A percentile compares a stretch with the other conserved stretches of the same genome.
Evolutionary conservation across 2,797 vertebrate species (phyloP).

Genomic region (Adelosebastes latens): DNA sequence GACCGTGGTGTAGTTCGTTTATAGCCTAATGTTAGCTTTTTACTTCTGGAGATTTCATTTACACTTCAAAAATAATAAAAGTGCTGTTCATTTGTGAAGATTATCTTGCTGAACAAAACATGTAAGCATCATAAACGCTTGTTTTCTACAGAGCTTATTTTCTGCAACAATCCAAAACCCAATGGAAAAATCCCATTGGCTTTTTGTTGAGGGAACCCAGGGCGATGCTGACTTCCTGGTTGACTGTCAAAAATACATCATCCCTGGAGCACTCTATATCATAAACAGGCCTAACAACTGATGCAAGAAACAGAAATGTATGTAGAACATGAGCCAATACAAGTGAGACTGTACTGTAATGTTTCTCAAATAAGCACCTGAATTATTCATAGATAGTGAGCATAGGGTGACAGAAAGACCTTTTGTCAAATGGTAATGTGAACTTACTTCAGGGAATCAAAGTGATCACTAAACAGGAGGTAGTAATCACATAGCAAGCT

Average conservation of each 20-base stretch:
- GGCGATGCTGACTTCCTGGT: no score
- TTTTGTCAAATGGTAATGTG: not conserved
- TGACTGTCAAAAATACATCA: no score
- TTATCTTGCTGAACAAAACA: no score
- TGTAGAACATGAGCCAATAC: not conserved
- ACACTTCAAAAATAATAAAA: no score
- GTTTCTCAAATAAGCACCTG: not conserved
- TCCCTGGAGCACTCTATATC: not conserved
- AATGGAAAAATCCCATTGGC: fast-evolving
- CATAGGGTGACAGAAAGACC: not conserved
- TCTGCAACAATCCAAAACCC: no score
- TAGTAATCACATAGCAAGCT: not conserved
- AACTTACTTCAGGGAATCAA: not conserved
- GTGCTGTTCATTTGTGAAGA: no score
- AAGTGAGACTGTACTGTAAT: not conserved
- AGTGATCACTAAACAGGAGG: not conserved
- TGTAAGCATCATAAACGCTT: no score
- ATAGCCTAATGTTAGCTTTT: no score
- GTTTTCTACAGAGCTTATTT: no score
- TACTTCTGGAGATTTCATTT: no score
- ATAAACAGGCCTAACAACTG: not conserved
- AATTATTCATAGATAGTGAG: not conserved
- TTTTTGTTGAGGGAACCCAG: no score
- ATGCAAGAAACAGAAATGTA: not conserved
- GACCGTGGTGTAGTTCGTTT: no score